Base-by-base conservation (phyloP, 2,888 invertebrate species). In the Spisula solida region DNA sequence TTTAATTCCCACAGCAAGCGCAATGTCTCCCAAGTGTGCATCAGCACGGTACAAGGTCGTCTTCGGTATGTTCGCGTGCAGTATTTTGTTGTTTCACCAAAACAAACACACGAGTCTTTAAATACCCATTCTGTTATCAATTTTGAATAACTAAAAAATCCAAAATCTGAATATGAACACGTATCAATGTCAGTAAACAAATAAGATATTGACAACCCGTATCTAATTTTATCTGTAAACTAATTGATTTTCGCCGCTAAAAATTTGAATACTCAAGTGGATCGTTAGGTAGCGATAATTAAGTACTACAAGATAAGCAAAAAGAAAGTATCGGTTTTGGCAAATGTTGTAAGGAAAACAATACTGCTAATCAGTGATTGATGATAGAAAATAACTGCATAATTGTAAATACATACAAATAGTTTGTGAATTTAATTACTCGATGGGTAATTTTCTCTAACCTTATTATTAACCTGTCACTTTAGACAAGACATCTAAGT, bases 241-340 rank as follows among this genome's bases (percentile, higher is more conserved):
- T 75, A 75, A 75, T 75, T 75, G 75, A 75, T 75, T 75, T 34
- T 75, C 12, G 29, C 5, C 16, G 18, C 25, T 75, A 31, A 75
- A 41, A 75, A 75, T 75, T 0, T 18, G 16, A 75, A 75, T 18
- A 18, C 18, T 16, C 2, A 1, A 31, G 75, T 31, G 31, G 75
- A 75, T 75, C 34, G 75, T 75, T 75, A 75, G 5, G 75, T 31
- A 34, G 8, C 20, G 20, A 25, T 60, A 18, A 75, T 75, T 31
- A 75, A 34, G 75, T 31, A 34, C 31, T 31, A 75, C 18, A 25
- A 18, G 75, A 34, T 75, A 34, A 18, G 16, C 75, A 16, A n/a
- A 31, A 66, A 66, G 60, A 66, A 66, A 66, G 60, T 66, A 66
- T 66, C 25, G 60, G 60, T 66, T 66, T 66, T 66, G 60, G n/a